Conservation (phyloP, 2,797 vertebrate species). For the Muscicapa striata region DNA sequence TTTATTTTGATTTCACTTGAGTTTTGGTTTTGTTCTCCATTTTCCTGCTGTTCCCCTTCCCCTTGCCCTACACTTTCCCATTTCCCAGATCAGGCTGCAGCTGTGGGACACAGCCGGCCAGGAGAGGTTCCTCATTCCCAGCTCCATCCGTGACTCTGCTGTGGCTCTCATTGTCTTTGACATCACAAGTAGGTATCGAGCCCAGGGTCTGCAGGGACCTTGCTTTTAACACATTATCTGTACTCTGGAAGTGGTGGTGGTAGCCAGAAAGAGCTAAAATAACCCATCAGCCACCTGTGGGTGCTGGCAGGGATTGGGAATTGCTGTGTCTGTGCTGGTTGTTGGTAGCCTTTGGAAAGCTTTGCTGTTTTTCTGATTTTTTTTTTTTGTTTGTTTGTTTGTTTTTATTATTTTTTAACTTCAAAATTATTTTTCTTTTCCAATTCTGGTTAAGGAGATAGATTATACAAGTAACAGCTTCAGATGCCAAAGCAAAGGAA, state of each 20-base stretch:
- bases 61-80: slow-evolving; percentile 42
- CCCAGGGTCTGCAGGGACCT: neutral
- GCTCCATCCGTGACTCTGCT: slow-evolving; percentile 92
- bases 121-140: slow-evolving; percentile 91
- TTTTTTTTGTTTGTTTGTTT: no score
- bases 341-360: neutral
- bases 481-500: neutral
- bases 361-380: neutral
- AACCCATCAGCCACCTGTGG: neutral
- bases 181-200: slow-evolving; percentile 83
- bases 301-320: neutral
- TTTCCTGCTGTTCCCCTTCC: slow-evolving; percentile 51
- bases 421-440: neutral
- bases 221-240: neutral
- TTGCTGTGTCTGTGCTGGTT: neutral
- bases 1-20: slow-evolving; percentile 59
- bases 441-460: neutral
- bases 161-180: slow-evolving; percentile 92
- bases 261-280: neutral
- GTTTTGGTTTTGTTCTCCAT: slow-evolving; percentile 68
- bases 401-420: neutral
- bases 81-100: slow-evolving; percentile 90
- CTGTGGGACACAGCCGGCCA: slow-evolving; percentile 92
- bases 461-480: neutral
- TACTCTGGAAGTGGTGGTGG: neutral